phyloP scores from a whole-genome alignment of 1,140 invertebrate species.

The Danaus plexippus region DNA sequence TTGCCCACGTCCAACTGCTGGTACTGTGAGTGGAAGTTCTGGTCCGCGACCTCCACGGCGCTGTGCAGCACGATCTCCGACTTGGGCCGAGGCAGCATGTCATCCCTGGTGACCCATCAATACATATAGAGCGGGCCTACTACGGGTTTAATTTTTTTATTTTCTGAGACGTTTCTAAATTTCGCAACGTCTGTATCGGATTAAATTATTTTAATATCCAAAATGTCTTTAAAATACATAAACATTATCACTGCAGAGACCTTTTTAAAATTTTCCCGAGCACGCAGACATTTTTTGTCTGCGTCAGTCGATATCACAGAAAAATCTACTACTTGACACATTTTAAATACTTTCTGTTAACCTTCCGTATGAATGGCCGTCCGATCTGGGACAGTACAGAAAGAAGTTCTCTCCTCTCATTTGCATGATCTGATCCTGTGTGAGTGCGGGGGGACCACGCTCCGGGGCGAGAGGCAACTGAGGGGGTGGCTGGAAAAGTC shows the following conservation, averaged over 20 bases:
- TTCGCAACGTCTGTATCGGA: too few species aligned
- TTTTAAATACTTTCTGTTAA: slow-evolving; percentile 6
- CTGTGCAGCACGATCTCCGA: slow-evolving; percentile 50
- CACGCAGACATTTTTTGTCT: too few species aligned
- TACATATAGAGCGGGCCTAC: too few species aligned
- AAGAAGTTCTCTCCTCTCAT: slow-evolving; percentile 54
- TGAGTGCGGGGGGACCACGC: slow-evolving; percentile 26
- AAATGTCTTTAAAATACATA: too few species aligned
- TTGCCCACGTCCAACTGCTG: slow-evolving; percentile 42
- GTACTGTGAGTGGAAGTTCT: slow-evolving; percentile 54
- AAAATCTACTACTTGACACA: too few species aligned
- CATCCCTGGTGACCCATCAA: slow-evolving; percentile 33
- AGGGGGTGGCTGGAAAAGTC: slow-evolving; percentile 29
- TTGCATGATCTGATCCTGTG: slow-evolving; percentile 43
- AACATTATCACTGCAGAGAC: too few species aligned
- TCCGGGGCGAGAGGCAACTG: slow-evolving; percentile 41
- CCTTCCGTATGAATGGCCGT: slow-evolving; percentile 51
- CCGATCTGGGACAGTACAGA: slow-evolving; percentile 38
- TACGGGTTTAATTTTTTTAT: too few species aligned
- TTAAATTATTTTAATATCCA: too few species aligned
- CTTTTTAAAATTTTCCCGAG: too few species aligned
- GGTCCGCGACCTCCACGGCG: slow-evolving; percentile 46
- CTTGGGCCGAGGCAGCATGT: slow-evolving; percentile 46
- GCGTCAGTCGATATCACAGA: too few species aligned
- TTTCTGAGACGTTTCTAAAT: too few species aligned